Conservation (phyloP, 1,140 invertebrate species). For the Neodiprion lecontei region DNA sequence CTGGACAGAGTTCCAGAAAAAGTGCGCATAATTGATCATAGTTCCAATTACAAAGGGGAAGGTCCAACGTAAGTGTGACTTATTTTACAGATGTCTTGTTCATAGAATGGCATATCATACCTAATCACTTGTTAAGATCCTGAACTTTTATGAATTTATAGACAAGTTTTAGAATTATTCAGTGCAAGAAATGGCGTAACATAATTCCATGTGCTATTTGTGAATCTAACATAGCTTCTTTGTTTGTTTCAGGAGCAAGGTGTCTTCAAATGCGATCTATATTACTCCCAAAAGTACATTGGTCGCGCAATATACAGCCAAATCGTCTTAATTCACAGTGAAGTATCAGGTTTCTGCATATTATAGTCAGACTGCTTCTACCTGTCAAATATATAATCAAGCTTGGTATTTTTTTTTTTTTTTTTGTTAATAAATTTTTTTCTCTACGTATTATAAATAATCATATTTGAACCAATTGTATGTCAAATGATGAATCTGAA, state of each 20-base stretch:
- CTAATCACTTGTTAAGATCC: no score
- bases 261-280: slow-evolving; percentile 13
- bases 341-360: background rate
- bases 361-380: background rate
- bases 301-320: slow-evolving; percentile 50
- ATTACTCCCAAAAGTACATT: slow-evolving; percentile 43
- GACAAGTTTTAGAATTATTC: no score
- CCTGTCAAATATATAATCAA: background rate
- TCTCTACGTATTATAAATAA: slow-evolving; percentile 12
- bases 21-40: slow-evolving; percentile 64
- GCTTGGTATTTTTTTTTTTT: background rate
- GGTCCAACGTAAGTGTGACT: slow-evolving; percentile 51
- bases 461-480: background rate
- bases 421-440: slow-evolving; percentile 13
- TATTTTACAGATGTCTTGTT: slow-evolving; percentile 16
- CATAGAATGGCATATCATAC: background rate
- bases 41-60: slow-evolving; percentile 61
- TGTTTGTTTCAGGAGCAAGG: slow-evolving; percentile 45
- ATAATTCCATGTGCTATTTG: no score
- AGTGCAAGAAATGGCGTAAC: no score
- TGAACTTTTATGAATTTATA: no score
- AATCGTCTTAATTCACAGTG: slow-evolving; percentile 22
- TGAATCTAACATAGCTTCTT: slow-evolving; percentile 16
- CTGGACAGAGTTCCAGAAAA: slow-evolving; percentile 61
- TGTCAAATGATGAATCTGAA: background rate